A percentile compares a stretch with the other conserved stretches of the same genome.
Conservation (phyloP, 2,113 vertebrate genomes). For the Micronycteris hirsuta region DNA sequence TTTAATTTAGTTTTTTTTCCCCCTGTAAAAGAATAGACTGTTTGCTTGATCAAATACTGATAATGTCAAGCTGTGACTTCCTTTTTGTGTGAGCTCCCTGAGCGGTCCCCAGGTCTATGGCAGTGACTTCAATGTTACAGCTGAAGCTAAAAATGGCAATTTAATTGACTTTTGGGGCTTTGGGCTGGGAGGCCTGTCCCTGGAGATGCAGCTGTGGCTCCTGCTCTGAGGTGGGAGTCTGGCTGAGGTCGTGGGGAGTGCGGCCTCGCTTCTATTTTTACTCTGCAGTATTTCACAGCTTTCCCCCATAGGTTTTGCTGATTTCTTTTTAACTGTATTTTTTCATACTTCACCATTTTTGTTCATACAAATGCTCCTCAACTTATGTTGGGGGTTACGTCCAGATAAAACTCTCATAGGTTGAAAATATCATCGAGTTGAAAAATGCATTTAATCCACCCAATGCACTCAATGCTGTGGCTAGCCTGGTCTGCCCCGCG, state of each 20-base stretch:
- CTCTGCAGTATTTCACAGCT: not conserved
- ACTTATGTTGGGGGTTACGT: not conserved
- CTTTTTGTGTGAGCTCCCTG: not conserved
- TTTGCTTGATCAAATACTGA: not conserved
- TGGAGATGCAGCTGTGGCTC: not conserved
- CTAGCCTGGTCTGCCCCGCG: not conserved
- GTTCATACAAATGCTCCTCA: not conserved
- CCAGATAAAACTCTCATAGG: not conserved
- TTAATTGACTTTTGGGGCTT: not conserved
- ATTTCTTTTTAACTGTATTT: not conserved
- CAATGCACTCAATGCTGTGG: no score
- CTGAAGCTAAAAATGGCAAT: not conserved
- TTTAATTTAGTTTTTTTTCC: not conserved
- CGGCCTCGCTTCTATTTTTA: not conserved
- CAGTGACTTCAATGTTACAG: not conserved
- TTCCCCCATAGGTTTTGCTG: not conserved
- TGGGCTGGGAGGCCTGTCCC: no score
- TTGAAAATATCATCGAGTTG: not conserved
- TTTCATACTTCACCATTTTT: not conserved
- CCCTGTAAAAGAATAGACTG: not conserved
- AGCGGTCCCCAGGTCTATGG: fast-evolving
- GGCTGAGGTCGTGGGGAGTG: not conserved
- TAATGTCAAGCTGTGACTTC: not conserved
- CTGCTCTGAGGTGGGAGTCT: not conserved
- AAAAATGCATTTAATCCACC: not conserved